phyloP scores from a whole-genome alignment of 2,113 vertebrate species.

The Cettia cetti region DNA sequence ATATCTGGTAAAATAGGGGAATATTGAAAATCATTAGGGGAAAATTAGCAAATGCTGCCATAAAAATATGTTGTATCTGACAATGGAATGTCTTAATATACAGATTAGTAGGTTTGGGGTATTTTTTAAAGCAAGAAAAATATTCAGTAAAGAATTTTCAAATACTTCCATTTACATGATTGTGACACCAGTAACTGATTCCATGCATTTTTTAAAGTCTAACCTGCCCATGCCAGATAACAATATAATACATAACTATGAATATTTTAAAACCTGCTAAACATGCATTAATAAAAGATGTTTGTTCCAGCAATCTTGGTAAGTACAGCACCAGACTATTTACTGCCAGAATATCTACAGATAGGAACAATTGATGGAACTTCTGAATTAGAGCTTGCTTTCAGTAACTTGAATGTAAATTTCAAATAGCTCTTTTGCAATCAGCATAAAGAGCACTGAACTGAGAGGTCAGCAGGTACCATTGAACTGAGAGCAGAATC shows the following conservation, averaged over 20 bases:
- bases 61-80: neutral
- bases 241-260: slow-evolving; percentile 33
- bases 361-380: slow-evolving; percentile 12
- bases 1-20: neutral
- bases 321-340: slow-evolving; percentile 14
- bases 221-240: slow-evolving; percentile 13
- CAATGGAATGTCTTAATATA: neutral
- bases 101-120: neutral
- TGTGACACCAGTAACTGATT: neutral
- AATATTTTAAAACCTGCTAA: slow-evolving; percentile 65
- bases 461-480: neutral
- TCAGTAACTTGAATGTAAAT: neutral
- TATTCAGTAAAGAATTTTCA: slow-evolving; percentile 3
- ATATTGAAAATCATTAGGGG: neutral
- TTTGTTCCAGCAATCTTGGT: slow-evolving; percentile 25
- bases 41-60: neutral
- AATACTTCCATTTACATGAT: slow-evolving; percentile 19
- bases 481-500: neutral
- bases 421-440: neutral
- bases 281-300: slow-evolving; percentile 42
- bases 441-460: neutral
- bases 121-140: slow-evolving; percentile 8
- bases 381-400: neutral
- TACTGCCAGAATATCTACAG: neutral
- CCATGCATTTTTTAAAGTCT: slow-evolving; percentile 54